Base-by-base conservation (phyloP, 35 echinoderm and acorn worm genomes). In the Ptychodera flava region DNA sequence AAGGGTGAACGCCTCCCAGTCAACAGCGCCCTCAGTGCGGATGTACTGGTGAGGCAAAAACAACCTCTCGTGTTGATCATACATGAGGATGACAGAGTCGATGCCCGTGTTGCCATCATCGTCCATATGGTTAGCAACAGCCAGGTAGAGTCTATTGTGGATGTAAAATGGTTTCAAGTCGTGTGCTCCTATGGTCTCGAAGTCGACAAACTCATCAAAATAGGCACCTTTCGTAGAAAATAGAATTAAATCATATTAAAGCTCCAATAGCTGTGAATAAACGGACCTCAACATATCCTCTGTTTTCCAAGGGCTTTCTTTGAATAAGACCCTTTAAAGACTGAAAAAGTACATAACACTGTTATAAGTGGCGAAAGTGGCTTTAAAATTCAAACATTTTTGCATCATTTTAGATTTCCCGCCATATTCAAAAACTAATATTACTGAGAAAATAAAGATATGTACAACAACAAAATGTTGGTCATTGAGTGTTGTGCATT, bases 41-140 rank as follows among this genome's bases (percentile, higher is more conserved):
- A 91, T 87, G 32, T 91, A 91, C 45, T 91, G 90, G 80, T 82
- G n/a, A 33, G 78, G 77, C 1, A 86, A 15, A 78, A 87, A 91
- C 1, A 76, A 79, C 15, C 75, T 36, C 32, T 78, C 80, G 31
- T 87, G 78, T 1, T 27, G 84, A 78, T 81, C 53, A 31, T 77
- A 91, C 30, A 77, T 76, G 36, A 91, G 35, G 80, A 91, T 83
- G 31, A 82, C 30, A 38, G 90, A 83, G 76, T 86, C 36, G 31
- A 64, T 1, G n/a, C 80, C 35, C 29, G 35, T 1, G 35, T 77
- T 64, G 80, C 27, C 0, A 0, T 82, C 78, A 64, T 30, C 35
- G 22, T 64, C 45, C 45, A 64, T 64, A 22, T 64, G 22, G 35
- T 78, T 78, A 0, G 89, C 83, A 12, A 85, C 31, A 10, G 89